Percentiles rank a stretch among this genome's conserved stretches.
Conservation (phyloP, 2,113 vertebrate species). For the Limnothrissa miodon region DNA sequence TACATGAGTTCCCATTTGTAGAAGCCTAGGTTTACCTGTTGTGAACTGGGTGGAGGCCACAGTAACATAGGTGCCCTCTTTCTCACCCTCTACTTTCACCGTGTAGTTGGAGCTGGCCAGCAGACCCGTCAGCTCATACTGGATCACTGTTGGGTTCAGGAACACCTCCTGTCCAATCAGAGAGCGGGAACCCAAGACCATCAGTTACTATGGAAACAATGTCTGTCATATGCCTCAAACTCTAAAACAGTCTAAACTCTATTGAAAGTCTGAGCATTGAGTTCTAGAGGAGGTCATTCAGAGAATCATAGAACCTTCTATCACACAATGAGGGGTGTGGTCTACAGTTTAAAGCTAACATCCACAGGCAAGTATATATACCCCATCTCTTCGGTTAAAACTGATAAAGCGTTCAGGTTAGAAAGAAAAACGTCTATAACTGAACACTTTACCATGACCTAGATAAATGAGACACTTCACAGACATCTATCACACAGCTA, state of each 20-base stretch:
- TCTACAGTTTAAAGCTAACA: no score
- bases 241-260: neutral
- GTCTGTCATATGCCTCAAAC: neutral
- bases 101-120: constrained; percentile 72
- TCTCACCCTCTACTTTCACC: constrained; percentile 73
- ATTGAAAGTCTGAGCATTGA: neutral
- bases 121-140: constrained; percentile 73
- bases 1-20: neutral
- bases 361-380: no score
- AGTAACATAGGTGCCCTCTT: constrained; percentile 58
- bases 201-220: neutral
- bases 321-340: no score
- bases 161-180: constrained; percentile 69
- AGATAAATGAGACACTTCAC: no score
- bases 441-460: no score
- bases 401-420: no score
- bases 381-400: no score
- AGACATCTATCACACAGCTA: neutral
- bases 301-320: neutral
- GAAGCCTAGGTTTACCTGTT: constrained; percentile 70
- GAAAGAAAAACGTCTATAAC: no score
- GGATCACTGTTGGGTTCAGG: constrained; percentile 66
- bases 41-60: constrained; percentile 75
- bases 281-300: neutral
- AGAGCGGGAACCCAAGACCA: neutral